A percentile compares a stretch with the other conserved stretches of the same genome.
phyloP scores from a whole-genome alignment of 64 coral and sea anemone species.

The Exaiptasia diaphana region DNA sequence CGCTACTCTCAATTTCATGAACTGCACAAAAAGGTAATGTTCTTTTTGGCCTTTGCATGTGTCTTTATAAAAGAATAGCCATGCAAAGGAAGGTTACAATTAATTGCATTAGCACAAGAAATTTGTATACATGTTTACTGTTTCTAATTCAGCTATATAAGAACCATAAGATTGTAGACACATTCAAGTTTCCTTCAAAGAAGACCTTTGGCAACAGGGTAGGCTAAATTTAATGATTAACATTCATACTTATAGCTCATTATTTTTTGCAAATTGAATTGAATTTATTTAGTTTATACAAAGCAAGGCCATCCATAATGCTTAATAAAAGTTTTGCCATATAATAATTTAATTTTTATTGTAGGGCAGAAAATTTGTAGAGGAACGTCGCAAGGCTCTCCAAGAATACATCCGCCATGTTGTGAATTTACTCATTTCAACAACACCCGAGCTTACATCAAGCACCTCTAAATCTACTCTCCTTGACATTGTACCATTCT shows the following conservation, averaged over 20 bases:
- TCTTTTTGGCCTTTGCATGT: neutral
- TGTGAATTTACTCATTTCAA: conserved; percentile 69
- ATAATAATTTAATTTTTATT: neutral
- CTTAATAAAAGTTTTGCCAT: neutral
- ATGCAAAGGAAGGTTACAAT: neutral
- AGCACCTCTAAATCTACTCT: conserved; percentile 67
- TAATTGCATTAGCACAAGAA: neutral
- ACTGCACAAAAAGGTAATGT: conserved; percentile 73
- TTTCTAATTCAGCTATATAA: conserved; percentile 63
- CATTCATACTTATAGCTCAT: too few species aligned
- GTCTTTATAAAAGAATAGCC: neutral
- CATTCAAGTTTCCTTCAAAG: conserved; percentile 89
- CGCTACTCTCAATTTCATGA: conserved; percentile 99
- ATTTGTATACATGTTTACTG: neutral
- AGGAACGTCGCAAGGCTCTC: conserved; percentile 73
- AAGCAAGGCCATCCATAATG: neutral
- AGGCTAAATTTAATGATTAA: too few species aligned
- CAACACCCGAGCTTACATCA: conserved; percentile 35
- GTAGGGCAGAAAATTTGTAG: conserved; percentile 89
- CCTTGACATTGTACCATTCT: conserved; percentile 66
- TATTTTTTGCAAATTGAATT: too few species aligned
- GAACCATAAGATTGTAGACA: conserved; percentile 52
- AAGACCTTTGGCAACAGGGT: conserved; percentile 86
- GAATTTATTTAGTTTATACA: neutral
- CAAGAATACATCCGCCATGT: conserved; percentile 86